phyloP scores from a whole-genome alignment of 53 echinoderm and acorn worm species.

The Mesocentrotus franciscanus region DNA sequence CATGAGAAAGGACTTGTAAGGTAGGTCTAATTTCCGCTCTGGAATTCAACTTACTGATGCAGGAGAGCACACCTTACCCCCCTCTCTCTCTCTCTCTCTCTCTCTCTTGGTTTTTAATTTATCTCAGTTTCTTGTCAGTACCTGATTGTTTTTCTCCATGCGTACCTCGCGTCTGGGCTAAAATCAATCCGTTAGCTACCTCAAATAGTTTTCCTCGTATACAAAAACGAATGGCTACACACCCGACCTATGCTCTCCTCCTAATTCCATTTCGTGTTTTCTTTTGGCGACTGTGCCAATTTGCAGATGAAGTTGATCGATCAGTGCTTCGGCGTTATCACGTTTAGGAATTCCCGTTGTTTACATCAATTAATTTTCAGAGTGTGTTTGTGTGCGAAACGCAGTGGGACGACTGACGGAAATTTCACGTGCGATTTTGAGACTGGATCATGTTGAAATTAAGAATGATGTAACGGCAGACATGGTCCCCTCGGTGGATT shows the following conservation, averaged over 20 bases:
- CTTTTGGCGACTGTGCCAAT: constrained; percentile 44
- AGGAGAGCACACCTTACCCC: not conserved
- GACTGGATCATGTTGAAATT: not conserved
- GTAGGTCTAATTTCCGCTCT: constrained; percentile 28
- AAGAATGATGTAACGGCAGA: not conserved
- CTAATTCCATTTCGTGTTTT: constrained; percentile 28
- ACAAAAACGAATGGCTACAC: constrained; percentile 3
- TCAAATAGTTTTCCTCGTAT: not conserved
- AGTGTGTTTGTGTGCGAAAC: constrained; percentile 11
- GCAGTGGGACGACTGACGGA: not conserved
- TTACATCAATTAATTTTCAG: constrained; percentile 47
- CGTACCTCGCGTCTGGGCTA: not conserved
- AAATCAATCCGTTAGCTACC: not conserved
- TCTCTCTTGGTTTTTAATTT: not conserved
- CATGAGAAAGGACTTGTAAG: not conserved
- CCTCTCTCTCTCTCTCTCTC: not conserved
- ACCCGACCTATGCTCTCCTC: constrained; percentile 1
- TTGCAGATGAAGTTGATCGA: constrained; percentile 53
- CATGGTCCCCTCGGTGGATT: not conserved
- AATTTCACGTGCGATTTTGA: not conserved
- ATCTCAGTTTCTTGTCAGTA: not conserved
- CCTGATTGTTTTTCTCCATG: constrained; percentile 17
- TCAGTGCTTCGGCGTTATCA: constrained; percentile 1
- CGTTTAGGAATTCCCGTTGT: constrained; percentile 36
- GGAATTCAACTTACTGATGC: constrained; percentile 28